phyloP scores from a whole-genome alignment of 2,113 vertebrate genomes.

The Oncorhynchus kisutch region DNA sequence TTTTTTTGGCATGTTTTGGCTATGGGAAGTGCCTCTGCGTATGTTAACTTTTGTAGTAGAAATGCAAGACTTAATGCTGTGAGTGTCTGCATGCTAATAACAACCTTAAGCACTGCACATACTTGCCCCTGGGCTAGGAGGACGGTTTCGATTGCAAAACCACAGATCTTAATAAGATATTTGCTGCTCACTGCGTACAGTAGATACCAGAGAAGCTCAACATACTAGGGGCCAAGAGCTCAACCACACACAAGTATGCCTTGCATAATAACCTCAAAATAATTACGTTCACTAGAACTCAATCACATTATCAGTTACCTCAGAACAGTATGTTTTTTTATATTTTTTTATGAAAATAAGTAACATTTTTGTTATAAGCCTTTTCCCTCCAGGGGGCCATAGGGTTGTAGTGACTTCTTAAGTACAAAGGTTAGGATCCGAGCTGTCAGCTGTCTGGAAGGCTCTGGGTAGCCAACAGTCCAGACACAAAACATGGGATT shows the following conservation, averaged over 20 bases:
- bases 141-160: conserved; percentile 73
- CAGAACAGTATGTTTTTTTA: background rate
- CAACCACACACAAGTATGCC: background rate
- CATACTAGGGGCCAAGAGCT: conserved; percentile 28
- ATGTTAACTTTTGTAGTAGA: background rate
- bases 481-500: conserved; percentile 20
- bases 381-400: background rate
- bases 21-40: background rate
- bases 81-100: background rate
- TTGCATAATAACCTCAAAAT: background rate
- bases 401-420: background rate
- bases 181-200: conserved; percentile 3
- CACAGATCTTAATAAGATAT: conserved; percentile 47
- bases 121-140: conserved; percentile 57
- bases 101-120: conserved; percentile 42
- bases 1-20: too few species aligned
- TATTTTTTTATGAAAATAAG: background rate
- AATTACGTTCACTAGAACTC: background rate
- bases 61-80: background rate
- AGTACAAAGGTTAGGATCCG: conserved; percentile 24
- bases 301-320: background rate
- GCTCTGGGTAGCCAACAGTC: conserved; percentile 21
- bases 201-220: conserved; percentile 19
- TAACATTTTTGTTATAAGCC: background rate
- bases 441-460: conserved; percentile 5